phyloP scores from a whole-genome alignment of 2,113 vertebrate genomes.

The Ranitomeya variabilis region DNA sequence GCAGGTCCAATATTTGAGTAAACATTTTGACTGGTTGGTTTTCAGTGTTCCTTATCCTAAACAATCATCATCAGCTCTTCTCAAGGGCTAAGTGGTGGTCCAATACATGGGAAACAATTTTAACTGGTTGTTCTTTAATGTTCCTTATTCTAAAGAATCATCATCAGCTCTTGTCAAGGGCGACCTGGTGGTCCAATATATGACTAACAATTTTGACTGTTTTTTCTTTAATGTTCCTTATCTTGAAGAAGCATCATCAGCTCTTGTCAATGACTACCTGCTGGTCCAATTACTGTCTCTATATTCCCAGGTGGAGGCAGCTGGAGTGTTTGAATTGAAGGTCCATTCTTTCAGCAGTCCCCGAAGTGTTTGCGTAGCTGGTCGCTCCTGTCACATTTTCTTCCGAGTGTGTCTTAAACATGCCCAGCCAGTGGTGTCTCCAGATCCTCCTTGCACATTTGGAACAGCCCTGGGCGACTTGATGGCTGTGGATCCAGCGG shows the following conservation, averaged over 20 bases:
- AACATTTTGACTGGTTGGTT: neutral
- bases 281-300: neutral
- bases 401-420: constrained; percentile 88
- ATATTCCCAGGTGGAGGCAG: constrained; percentile 68
- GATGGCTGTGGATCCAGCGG: constrained; percentile 67
- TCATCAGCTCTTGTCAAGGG: neutral
- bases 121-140: neutral
- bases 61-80: neutral
- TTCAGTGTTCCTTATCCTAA: neutral
- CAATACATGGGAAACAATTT: neutral
- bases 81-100: neutral
- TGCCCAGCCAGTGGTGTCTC: constrained; percentile 72
- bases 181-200: neutral
- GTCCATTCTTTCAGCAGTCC: constrained; percentile 78
- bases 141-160: neutral
- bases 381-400: constrained; percentile 77
- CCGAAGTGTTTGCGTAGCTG: constrained; percentile 63
- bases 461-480: constrained; percentile 74
- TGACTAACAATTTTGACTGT: too few relatives aligned
- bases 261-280: neutral
- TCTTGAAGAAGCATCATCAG: neutral
- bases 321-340: constrained; percentile 86
- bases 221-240: neutral
- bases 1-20: too few relatives aligned
- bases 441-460: constrained; percentile 81